Percentiles rank a stretch among this genome's conserved stretches.
phyloP scores from a whole-genome alignment of 2,797 vertebrate genomes.

The Rhodeus uyekii region DNA sequence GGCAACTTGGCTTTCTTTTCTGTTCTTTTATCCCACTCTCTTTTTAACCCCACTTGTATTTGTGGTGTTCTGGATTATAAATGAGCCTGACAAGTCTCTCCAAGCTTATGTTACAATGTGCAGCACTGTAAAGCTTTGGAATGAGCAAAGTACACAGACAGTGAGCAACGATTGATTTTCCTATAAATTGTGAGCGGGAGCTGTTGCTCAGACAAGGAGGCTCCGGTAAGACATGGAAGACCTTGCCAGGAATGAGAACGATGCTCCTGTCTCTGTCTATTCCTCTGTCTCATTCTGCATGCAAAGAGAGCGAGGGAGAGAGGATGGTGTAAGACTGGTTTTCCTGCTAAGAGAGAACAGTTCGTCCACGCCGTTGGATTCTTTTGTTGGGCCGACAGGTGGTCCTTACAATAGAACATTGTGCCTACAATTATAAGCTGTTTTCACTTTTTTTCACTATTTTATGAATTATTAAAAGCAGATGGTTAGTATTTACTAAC shows the following conservation, averaged over 20 bases:
- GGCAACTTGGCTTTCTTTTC: conserved; percentile 13
- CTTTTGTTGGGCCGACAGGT: too few relatives aligned
- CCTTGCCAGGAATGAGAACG: conserved; percentile 57
- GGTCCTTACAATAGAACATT: background rate
- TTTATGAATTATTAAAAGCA: background rate
- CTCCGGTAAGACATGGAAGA: conserved; percentile 51
- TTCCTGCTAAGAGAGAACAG: too few relatives aligned
- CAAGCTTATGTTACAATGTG: conserved; percentile 60
- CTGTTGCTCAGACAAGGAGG: conserved; percentile 57
- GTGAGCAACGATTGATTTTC: conserved; percentile 61
- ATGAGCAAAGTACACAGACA: conserved; percentile 64
- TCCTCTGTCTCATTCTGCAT: conserved; percentile 7
- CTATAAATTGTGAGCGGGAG: conserved; percentile 63
- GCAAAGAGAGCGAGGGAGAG: background rate
- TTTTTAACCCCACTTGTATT: conserved; percentile 47
- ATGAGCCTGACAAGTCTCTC: conserved; percentile 54
- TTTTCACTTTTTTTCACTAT: background rate
- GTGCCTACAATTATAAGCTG: background rate
- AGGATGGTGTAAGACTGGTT: background rate
- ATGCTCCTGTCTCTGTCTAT: conserved; percentile 36
- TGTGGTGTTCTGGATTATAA: conserved; percentile 55
- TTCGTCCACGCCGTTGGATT: too few relatives aligned
- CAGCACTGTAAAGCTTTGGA: conserved; percentile 61
- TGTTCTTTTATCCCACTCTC: conserved; percentile 28
- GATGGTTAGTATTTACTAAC: background rate